Conservation (phyloP, 2,888 invertebrate species). For the Druceiella hillmani region DNA sequence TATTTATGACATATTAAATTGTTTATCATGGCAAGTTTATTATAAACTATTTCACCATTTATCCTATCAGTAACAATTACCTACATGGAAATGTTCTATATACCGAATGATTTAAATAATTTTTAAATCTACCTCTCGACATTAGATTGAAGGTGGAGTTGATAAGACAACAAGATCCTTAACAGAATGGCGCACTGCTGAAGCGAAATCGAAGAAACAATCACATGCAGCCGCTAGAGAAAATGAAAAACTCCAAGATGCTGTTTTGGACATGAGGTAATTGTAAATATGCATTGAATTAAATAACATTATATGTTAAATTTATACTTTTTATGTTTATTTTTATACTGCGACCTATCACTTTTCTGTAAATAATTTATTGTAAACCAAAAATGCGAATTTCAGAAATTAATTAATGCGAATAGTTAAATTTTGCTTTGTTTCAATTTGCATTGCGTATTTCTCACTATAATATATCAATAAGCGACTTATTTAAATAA, state of each 20-base stretch:
- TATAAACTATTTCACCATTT: background rate
- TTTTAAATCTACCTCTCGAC: conserved; percentile 25
- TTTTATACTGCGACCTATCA: too few relatives aligned
- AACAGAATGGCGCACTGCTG: conserved; percentile 79
- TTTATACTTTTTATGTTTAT: background rate
- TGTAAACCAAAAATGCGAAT: too few relatives aligned
- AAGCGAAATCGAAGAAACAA: conserved; percentile 84
- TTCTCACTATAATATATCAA: too few relatives aligned
- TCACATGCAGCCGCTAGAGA: conserved; percentile 84
- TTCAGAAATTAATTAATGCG: too few relatives aligned
- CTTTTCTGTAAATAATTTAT: too few relatives aligned
- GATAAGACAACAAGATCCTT: conserved; percentile 80
- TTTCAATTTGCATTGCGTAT: too few relatives aligned
- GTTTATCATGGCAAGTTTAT: background rate
- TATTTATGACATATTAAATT: conserved; percentile 1
- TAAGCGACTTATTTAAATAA: too few relatives aligned
- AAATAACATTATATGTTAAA: background rate
- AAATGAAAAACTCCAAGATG: conserved; percentile 88
- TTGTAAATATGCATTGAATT: background rate
- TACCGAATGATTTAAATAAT: background rate
- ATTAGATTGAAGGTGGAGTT: conserved; percentile 73
- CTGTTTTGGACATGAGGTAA: conserved; percentile 45
- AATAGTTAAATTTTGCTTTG: too few relatives aligned
- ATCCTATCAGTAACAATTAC: conserved; percentile 22
- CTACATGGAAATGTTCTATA: background rate